Percentiles rank a stretch among this genome's conserved stretches.
Evolutionary conservation across 1,140 invertebrate genomes (phyloP).

Genomic region (Drosophila santomea): DNA sequence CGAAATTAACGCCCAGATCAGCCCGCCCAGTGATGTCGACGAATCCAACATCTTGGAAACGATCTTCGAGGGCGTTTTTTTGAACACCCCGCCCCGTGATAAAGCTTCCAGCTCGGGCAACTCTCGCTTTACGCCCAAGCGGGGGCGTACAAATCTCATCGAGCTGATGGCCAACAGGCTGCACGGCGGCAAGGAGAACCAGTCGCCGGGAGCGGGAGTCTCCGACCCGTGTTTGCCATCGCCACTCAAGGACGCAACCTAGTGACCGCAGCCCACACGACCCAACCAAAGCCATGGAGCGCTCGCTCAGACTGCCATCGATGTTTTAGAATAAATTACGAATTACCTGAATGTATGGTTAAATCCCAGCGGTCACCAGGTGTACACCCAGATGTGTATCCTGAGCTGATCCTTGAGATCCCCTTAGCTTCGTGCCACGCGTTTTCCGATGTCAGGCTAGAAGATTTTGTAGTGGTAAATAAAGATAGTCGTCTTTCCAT

Average conservation of each 20-base stretch:
- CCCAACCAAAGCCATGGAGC: conserved; percentile 56
- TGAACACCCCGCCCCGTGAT: conserved; percentile 75
- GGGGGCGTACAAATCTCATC: conserved; percentile 64
- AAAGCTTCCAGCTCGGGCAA: conserved; percentile 37
- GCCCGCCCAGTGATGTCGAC: conserved; percentile 63
- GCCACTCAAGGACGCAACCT: conserved; percentile 40
- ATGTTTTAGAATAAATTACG: conserved; percentile 55
- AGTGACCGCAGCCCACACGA: conserved; percentile 2
- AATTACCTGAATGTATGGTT: conserved; percentile 22
- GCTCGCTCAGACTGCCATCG: conserved; percentile 54
- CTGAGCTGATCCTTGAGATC: conserved; percentile 13
- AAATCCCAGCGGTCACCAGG: conserved; percentile 10
- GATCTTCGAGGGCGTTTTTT: conserved; percentile 81
- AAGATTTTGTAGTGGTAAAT: conserved; percentile 47
- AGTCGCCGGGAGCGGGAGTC: conserved; percentile 42
- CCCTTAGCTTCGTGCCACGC: conserved; percentile 1
- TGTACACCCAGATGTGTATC: conserved; percentile 61
- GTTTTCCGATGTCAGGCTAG: conserved; percentile 9
- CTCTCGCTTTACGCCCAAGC: conserved; percentile 56
- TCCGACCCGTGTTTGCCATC: background rate
- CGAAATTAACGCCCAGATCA: conserved; percentile 81
- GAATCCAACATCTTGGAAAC: conserved; percentile 74
- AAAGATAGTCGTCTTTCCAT: conserved; percentile 78
- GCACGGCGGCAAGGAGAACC: conserved; percentile 60
- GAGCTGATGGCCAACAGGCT: conserved; percentile 70